phyloP scores from a whole-genome alignment of 2,888 invertebrate species.

The Gymnoscelis rufifasciata region DNA sequence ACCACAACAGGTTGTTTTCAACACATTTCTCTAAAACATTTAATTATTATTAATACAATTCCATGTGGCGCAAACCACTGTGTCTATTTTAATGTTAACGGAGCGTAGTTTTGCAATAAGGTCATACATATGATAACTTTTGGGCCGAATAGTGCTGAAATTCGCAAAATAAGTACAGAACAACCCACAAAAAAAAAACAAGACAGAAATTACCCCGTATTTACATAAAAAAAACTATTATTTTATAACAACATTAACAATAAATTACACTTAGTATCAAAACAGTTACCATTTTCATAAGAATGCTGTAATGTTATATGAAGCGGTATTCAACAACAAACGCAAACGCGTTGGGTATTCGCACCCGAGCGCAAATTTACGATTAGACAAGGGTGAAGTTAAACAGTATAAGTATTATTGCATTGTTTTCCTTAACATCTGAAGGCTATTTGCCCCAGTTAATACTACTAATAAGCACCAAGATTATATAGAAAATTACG shows the following conservation, averaged over 20 bases:
- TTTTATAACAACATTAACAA: slow-evolving; percentile 21
- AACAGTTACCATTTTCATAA: slow-evolving; percentile 13
- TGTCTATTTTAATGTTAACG: slow-evolving; percentile 9
- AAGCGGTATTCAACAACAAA: too few relatives aligned
- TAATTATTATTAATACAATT: slow-evolving; percentile 26
- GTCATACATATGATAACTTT: too few relatives aligned
- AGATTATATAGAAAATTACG: neutral
- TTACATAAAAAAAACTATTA: slow-evolving; percentile 8
- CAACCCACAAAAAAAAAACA: neutral
- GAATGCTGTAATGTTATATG: slow-evolving; percentile 9
- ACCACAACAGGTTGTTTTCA: slow-evolving; percentile 35
- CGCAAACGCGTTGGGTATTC: too few relatives aligned
- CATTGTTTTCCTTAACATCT: too few relatives aligned
- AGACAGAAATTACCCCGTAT: slow-evolving; percentile 10
- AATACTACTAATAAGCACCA: neutral
- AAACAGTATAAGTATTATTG: too few relatives aligned
- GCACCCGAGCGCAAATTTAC: too few relatives aligned
- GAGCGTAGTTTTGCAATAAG: too few relatives aligned
- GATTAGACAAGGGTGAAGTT: too few relatives aligned
- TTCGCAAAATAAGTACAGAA: neutral
- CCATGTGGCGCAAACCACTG: slow-evolving; percentile 16
- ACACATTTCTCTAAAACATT: slow-evolving; percentile 25
- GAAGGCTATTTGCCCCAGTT: slow-evolving; percentile 40
- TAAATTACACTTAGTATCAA: slow-evolving; percentile 22
- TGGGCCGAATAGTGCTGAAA: too few relatives aligned